Evolutionary conservation across 1,140 invertebrate genomes (phyloP).

Genomic region (Trichonephila clavipes): DNA sequence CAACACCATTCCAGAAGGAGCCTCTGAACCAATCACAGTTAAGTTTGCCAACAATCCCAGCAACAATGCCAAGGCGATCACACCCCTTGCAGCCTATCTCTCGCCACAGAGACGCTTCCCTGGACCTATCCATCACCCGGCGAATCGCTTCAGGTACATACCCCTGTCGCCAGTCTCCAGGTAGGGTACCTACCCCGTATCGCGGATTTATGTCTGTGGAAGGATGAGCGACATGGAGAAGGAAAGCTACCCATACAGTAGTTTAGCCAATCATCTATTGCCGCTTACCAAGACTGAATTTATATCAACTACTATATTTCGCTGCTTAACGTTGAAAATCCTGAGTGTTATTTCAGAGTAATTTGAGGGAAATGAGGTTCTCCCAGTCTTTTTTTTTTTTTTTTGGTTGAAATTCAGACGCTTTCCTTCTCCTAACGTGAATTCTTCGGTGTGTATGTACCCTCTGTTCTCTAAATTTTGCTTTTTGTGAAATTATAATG

Average conservation of each 20-base stretch:
- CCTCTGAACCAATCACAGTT: slow-evolving; percentile 98
- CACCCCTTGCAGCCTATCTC: slow-evolving; percentile 95
- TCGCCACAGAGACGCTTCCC: slow-evolving; percentile 87
- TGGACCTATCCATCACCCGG: slow-evolving; percentile 95
- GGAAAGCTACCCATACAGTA: background rate
- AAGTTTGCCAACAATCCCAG: slow-evolving; percentile 99
- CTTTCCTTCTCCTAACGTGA: slow-evolving; percentile 32
- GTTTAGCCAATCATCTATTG: no score
- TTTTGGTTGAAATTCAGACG: background rate
- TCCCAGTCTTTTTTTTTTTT: no score
- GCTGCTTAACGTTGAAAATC: no score
- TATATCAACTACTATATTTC: no score
- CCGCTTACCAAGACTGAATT: no score
- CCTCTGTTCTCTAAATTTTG: background rate
- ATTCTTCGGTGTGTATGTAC: slow-evolving; percentile 61
- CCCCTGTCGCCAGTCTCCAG: slow-evolving; percentile 86
- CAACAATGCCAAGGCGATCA: slow-evolving; percentile 93
- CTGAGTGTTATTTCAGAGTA: no score
- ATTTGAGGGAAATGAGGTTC: no score
- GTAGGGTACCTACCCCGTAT: slow-evolving; percentile 79
- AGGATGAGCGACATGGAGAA: slow-evolving; percentile 13
- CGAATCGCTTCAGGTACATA: slow-evolving; percentile 93
- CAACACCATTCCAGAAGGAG: slow-evolving; percentile 97
- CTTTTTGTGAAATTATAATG: background rate
- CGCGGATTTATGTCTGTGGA: slow-evolving; percentile 34